Percentiles rank a stretch among this genome's conserved stretches.
phyloP scores from a whole-genome alignment of 2,113 vertebrate genomes.

The Ameiurus melas region DNA sequence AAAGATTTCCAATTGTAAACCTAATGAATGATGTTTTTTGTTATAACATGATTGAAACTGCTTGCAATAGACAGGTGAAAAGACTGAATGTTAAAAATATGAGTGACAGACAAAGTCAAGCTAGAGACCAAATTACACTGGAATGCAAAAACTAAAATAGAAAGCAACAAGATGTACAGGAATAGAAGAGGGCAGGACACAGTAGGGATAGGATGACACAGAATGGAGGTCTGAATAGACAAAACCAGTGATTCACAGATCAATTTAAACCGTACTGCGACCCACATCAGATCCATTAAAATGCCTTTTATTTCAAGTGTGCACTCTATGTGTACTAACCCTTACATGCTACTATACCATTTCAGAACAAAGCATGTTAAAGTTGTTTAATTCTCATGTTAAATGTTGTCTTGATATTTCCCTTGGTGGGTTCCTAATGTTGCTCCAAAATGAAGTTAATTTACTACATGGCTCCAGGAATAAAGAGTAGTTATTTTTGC shows the following conservation, averaged over 20 bases:
- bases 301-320: not conserved
- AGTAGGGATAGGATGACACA: conserved; percentile 16
- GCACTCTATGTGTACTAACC: not conserved
- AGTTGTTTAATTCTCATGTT: not conserved
- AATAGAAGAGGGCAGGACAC: conserved; percentile 28
- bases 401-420: not conserved
- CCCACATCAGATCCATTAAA: conserved; percentile 5
- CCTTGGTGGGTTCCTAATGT: not conserved
- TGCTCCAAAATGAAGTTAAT: not conserved
- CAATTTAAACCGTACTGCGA: conserved; percentile 21
- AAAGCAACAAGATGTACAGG: conserved; percentile 20
- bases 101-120: conserved; percentile 24
- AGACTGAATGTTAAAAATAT: not conserved
- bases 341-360: not conserved
- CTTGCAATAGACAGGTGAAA: not conserved
- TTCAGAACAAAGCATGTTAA: not conserved
- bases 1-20: not conserved
- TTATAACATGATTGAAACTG: not conserved
- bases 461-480: not conserved
- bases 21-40: not conserved
- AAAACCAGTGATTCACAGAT: conserved; percentile 13
- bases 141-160: conserved; percentile 40
- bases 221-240: not conserved
- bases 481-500: not conserved
- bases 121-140: conserved; percentile 31